phyloP scores from a whole-genome alignment of 2,888 invertebrate genomes.

The Drosophila macrothrix region DNA sequence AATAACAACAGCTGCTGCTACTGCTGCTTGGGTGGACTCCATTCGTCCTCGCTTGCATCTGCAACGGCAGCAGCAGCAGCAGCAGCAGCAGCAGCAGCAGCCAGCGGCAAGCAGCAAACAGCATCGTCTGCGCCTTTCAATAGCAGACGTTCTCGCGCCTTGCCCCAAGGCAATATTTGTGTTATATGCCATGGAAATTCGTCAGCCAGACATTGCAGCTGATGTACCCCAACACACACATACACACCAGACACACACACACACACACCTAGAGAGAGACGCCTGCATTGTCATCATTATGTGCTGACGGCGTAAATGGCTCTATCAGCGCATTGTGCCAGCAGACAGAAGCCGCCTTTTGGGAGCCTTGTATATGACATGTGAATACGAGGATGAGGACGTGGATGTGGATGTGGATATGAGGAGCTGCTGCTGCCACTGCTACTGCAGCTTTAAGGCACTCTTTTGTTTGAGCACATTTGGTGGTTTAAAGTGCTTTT shows the following conservation, averaged over 20 bases:
- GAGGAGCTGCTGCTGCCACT: constrained; percentile 19
- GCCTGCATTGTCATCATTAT: constrained; percentile 73
- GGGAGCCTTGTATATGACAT: constrained; percentile 59
- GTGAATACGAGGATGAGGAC: constrained; percentile 34
- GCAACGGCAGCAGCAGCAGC: constrained; percentile 16
- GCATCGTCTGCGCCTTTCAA: constrained; percentile 72
- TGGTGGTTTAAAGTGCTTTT: constrained; percentile 68
- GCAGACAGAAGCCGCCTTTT: constrained; percentile 38
- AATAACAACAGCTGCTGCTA: constrained; percentile 74
- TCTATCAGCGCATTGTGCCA: constrained; percentile 74
- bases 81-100: neutral
- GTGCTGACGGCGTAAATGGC: constrained; percentile 80
- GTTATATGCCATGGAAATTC: constrained; percentile 75
- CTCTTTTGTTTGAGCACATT: constrained; percentile 44
- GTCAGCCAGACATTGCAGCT: constrained; percentile 71
- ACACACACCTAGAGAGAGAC: constrained; percentile 4
- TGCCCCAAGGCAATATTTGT: constrained; percentile 75
- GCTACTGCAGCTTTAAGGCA: constrained; percentile 54
- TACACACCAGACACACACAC: neutral
- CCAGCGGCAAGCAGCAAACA: constrained; percentile 1
- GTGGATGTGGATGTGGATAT: neutral
- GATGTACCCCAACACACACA: constrained; percentile 26
- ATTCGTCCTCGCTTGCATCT: constrained; percentile 46
- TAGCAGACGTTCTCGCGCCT: constrained; percentile 49
- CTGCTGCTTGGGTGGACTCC: constrained; percentile 31